Conservation (phyloP, 1,140 invertebrate species). For the Calliphora vicina region DNA sequence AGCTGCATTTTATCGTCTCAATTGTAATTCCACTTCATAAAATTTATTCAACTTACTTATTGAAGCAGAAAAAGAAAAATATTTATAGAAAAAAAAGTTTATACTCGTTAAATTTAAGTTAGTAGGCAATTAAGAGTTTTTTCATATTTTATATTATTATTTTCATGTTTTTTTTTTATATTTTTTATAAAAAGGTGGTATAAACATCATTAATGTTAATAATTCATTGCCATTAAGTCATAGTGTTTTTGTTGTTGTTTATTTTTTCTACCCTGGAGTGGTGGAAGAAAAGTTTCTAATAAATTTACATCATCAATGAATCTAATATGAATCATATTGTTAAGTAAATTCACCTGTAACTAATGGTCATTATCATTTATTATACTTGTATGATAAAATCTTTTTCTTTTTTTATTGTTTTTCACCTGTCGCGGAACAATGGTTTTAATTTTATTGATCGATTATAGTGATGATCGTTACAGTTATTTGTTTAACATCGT, state of each 20-base stretch:
- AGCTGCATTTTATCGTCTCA: neutral
- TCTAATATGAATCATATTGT: neutral
- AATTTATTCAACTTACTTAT: neutral
- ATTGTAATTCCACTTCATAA: conserved; percentile 1
- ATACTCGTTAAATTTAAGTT: conserved; percentile 25
- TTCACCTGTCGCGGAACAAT: neutral
- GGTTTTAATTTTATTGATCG: neutral
- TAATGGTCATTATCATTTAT: neutral
- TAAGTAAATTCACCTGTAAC: neutral
- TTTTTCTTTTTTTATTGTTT: neutral
- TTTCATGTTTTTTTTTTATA: neutral
- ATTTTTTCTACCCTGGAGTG: neutral
- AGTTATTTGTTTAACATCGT: neutral
- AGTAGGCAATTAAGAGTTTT: conserved; percentile 24
- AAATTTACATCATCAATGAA: neutral
- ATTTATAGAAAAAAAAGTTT: neutral
- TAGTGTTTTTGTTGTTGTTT: neutral
- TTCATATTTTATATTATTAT: neutral
- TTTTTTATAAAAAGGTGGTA: neutral
- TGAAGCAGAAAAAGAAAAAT: conserved; percentile 18
- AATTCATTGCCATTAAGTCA: neutral
- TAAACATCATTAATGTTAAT: neutral
- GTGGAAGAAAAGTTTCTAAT: neutral
- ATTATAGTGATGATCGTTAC: neutral
- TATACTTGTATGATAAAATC: neutral